Percentiles rank a stretch among this genome's conserved stretches.
Conservation (phyloP, 2,113 vertebrate species). For the Pollimyrus isidori region DNA sequence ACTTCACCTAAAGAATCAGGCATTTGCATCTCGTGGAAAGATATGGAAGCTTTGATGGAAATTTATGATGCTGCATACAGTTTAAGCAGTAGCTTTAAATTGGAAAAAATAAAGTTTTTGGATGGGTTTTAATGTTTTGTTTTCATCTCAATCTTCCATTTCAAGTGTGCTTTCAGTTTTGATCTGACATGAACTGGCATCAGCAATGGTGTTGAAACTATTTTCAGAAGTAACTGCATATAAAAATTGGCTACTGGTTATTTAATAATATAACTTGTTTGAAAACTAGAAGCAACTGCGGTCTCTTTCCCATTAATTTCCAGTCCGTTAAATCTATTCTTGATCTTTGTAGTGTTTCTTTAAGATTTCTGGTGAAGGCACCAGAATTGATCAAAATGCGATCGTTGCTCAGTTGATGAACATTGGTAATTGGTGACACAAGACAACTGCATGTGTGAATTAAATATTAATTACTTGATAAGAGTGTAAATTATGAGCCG, state of each 20-base stretch:
- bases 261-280: background rate
- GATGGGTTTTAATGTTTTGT: background rate
- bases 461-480: background rate
- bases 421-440: background rate
- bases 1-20: background rate
- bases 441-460: background rate
- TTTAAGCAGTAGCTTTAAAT: background rate
- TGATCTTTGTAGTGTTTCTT: background rate
- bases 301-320: background rate
- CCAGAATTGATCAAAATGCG: background rate
- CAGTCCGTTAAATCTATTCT: background rate
- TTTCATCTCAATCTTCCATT: background rate
- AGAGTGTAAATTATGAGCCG: background rate
- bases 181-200: background rate
- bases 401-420: background rate
- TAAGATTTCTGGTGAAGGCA: background rate
- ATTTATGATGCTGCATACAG: background rate
- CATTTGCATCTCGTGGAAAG: background rate
- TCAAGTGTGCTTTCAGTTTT: background rate
- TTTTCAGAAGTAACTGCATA: background rate
- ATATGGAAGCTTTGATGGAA: background rate
- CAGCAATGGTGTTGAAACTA: background rate
- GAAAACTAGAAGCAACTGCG: background rate
- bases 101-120: background rate
- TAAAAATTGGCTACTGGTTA: background rate